Conservation (phyloP, 2,113 vertebrate genomes). For the Tragulus kanchil region DNA sequence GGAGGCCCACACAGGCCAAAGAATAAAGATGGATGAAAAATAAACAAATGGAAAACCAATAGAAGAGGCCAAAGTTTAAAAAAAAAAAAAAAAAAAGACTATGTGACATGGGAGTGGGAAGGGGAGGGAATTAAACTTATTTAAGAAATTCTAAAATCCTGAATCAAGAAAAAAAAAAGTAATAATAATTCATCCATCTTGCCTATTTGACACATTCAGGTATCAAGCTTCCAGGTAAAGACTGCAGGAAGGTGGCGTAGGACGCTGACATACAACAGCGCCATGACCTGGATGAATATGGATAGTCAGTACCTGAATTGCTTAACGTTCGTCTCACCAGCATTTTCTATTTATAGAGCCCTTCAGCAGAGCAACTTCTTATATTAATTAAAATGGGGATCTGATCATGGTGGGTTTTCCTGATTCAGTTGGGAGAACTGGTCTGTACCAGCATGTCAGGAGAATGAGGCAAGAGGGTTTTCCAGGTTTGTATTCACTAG, state of each 20-base stretch:
- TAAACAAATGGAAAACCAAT: too few relatives aligned
- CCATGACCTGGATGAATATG: neutral
- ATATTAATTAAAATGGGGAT: neutral
- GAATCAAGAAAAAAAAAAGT: neutral
- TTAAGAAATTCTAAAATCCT: conserved; percentile 53
- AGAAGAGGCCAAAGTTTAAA: too few relatives aligned
- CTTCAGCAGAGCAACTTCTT: neutral
- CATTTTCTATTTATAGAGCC: neutral
- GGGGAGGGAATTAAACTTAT: conserved; percentile 3
- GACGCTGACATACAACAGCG: neutral
- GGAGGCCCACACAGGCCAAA: too few relatives aligned
- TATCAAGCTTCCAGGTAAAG: neutral
- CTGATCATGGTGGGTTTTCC: neutral
- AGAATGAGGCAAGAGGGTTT: neutral
- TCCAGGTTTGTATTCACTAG: neutral
- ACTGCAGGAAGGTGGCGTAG: too few relatives aligned
- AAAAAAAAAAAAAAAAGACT: too few relatives aligned
- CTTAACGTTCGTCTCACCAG: neutral
- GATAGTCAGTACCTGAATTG: neutral
- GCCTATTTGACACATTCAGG: neutral
- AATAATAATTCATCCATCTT: neutral
- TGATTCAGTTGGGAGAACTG: neutral
- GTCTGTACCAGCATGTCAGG: neutral
- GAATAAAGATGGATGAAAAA: too few relatives aligned
- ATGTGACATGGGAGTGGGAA: neutral